phyloP scores from a whole-genome alignment of 2,797 vertebrate genomes.

The Miichthys miiuy region DNA sequence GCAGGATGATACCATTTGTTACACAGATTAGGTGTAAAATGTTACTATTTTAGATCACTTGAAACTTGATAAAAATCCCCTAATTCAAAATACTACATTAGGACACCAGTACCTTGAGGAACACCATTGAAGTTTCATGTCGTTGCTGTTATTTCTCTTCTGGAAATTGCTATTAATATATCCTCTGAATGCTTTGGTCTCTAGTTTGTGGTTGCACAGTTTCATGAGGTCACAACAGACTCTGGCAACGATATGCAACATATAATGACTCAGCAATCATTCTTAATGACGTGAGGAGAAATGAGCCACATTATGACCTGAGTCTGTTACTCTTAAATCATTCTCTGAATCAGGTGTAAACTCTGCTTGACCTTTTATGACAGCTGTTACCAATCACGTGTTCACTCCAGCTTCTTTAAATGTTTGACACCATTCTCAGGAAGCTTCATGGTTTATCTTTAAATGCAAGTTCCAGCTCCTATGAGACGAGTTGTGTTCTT shows the following conservation, averaged over 20 bases:
- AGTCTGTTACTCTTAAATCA: slow-evolving; percentile 33
- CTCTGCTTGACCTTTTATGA: slow-evolving; percentile 40
- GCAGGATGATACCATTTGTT: too few species aligned
- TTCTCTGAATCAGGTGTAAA: slow-evolving; percentile 44
- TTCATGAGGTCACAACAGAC: too few species aligned
- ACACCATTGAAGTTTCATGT: too few species aligned
- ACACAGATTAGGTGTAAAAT: too few species aligned
- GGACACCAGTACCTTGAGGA: too few species aligned
- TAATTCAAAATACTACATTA: too few species aligned
- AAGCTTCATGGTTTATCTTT: slow-evolving; percentile 19
- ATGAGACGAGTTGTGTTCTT: slow-evolving; percentile 8
- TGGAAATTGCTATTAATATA: too few species aligned
- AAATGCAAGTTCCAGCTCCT: background rate
- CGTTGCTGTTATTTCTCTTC: too few species aligned
- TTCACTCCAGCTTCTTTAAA: slow-evolving; percentile 12
- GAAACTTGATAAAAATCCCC: too few species aligned
- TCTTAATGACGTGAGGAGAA: slow-evolving; percentile 21
- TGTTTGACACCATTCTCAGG: slow-evolving; percentile 23
- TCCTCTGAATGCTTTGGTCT: too few species aligned
- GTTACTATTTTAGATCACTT: too few species aligned
- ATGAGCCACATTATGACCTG: slow-evolving; percentile 15
- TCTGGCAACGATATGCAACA: background rate
- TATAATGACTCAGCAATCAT: slow-evolving; percentile 31
- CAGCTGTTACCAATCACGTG: slow-evolving; percentile 39
- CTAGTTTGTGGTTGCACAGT: too few species aligned